Evolutionary conservation across 1,140 invertebrate species (phyloP), one percentile per base, ranked within the genome.

Genomic region (Apis cerana): DNA sequence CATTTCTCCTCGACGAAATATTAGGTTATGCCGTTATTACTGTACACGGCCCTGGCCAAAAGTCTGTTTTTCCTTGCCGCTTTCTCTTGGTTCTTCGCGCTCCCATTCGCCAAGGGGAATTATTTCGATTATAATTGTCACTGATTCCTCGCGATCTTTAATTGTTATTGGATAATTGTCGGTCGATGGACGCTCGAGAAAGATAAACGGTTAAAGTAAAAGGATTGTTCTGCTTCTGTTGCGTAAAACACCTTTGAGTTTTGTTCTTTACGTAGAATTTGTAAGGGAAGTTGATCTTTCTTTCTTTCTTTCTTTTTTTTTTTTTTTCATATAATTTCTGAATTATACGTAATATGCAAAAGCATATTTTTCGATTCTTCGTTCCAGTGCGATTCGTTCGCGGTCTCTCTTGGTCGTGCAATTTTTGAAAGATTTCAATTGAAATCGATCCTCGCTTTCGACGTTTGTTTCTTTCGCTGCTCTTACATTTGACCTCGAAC

Each of bases 11-110:
- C 76, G 68, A 82, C 90, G 88, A 89, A 92, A 91, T 89, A 90
- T 91, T 91, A 91, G 88, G 86, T 86, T 91, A 89, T 84, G 87
- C 83, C 82, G 88, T 91, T 91, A 90, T 91, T 88, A 90, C 90
- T 89, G 84, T 89, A 88, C 86, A 86, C 87, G 82, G 83, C 68
- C 11, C 62, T 50, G 68, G 67, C 83, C 33, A 43, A 43, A 43
- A 62, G 72, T 71, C 78, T 74, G 74, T 68, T 85, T 84, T 80
- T 85, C 61, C 59, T 68, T 54, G 33, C 33, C n/a, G 43, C 64
- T 33, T 56, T 56, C 21, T 48, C 54, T 48, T 72, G 64, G 61
- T 62, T 83, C 64, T 76, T 75, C 21, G 21, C 64, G 21, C 13
- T 2, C 10, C 54, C 19, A 15, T 65, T 15, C 61, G 43, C 4